phyloP scores from a whole-genome alignment of 2,797 vertebrate genomes.

The Parambassis ranga region DNA sequence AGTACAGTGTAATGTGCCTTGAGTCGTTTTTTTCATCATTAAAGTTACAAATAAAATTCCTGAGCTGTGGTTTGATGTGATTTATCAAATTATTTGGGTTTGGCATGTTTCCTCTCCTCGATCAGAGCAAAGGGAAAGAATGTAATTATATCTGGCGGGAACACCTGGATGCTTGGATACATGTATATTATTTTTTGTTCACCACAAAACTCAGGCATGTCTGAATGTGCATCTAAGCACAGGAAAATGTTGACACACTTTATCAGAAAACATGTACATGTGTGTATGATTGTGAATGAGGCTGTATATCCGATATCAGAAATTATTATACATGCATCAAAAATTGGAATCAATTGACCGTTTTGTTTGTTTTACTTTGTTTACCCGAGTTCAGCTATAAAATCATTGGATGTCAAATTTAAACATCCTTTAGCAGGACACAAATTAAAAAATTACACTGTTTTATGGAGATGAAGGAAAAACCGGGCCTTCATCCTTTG shows the following conservation, averaged over 20 bases:
- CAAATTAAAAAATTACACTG: too few relatives aligned
- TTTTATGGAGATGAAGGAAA: too few relatives aligned
- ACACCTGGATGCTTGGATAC: not conserved
- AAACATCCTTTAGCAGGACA: too few relatives aligned
- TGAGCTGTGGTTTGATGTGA: constrained; percentile 1
- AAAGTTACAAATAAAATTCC: constrained; percentile 11
- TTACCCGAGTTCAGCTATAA: too few relatives aligned
- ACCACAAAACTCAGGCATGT: too few relatives aligned
- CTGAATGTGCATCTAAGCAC: not conserved
- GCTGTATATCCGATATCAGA: too few relatives aligned
- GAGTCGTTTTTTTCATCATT: not conserved
- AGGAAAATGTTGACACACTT: not conserved
- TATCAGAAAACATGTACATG: not conserved
- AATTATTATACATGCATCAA: not conserved
- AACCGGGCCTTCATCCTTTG: too few relatives aligned
- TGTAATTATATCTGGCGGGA: constrained; percentile 2
- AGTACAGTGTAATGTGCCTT: not conserved
- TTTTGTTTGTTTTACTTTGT: too few relatives aligned
- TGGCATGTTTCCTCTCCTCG: not conserved
- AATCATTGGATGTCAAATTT: too few relatives aligned
- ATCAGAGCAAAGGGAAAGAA: constrained; percentile 8
- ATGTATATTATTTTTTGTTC: too few relatives aligned
- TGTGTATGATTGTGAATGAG: too few relatives aligned
- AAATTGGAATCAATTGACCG: not conserved
- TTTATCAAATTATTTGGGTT: constrained; percentile 14